Evolutionary conservation across 1,140 invertebrate species (phyloP).

Genomic region (Drosophila orena): DNA sequence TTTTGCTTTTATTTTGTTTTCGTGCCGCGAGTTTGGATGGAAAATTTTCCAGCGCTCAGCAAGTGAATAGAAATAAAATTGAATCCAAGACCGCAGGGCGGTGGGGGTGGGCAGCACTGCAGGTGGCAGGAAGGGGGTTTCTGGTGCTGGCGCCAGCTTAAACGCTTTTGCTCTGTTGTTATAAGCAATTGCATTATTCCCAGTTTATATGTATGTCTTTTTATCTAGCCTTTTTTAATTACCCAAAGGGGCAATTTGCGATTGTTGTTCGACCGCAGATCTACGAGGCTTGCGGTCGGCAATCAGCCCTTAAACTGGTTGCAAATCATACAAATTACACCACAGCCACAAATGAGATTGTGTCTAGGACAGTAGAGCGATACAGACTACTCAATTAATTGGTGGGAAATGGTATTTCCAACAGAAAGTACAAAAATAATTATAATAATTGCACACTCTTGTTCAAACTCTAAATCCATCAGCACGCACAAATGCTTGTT

Average conservation of each 20-base stretch:
- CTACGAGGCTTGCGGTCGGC: not conserved
- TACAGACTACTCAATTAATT: slow-evolving; percentile 33
- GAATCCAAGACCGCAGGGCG: slow-evolving; percentile 41
- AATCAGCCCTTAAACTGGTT: slow-evolving; percentile 26
- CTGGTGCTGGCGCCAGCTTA: slow-evolving; percentile 53
- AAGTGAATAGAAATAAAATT: slow-evolving; percentile 78
- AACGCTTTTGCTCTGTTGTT: slow-evolving; percentile 54
- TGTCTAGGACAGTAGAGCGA: slow-evolving; percentile 17
- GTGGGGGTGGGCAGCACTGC: not conserved
- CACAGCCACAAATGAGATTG: slow-evolving; percentile 24
- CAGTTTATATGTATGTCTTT: slow-evolving; percentile 2
- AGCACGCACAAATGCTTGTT: not conserved
- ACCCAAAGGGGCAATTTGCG: slow-evolving; percentile 36
- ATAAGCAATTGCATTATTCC: slow-evolving; percentile 41
- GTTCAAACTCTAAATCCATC: not conserved
- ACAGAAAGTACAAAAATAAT: slow-evolving; percentile 1
- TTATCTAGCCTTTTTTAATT: slow-evolving; percentile 48
- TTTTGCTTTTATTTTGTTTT: slow-evolving; percentile 39
- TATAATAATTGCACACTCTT: not conserved
- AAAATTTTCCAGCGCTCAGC: slow-evolving; percentile 76
- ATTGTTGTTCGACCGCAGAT: slow-evolving; percentile 26
- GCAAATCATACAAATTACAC: slow-evolving; percentile 34
- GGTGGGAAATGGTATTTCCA: not conserved
- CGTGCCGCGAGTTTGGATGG: slow-evolving; percentile 61
- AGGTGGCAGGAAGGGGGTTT: not conserved